Base-by-base conservation (phyloP, 2,888 invertebrate genomes). In the Antitype chi region DNA sequence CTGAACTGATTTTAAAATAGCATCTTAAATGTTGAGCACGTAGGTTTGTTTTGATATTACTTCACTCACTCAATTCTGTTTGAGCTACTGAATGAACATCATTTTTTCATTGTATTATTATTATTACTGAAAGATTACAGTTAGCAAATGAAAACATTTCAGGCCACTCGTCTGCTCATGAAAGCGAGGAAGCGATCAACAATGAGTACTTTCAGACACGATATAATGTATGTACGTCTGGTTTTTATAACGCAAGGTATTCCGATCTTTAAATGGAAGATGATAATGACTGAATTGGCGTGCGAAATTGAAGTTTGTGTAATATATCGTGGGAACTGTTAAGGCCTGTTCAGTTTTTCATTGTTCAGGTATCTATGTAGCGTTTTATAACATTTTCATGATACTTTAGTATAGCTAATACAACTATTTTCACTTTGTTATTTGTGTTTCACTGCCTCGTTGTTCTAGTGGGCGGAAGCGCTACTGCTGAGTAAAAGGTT, bases 81-180 rank as follows among this genome's bases (percentile, higher is more conserved):
- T 5, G 49, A 71, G 11, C 43, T 47, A 11, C n/a, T n/a, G 32
- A 25, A 1, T 70, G 9, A 13, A 38, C 4, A n/a, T 17, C 17
- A 15, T 38, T 25, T 28, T 73, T 76, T 78, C 17, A 57, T 6
- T 5, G 53, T 32, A 28, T 2, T 32, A 3, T 2, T 32, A 32
- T 32, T 38, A 38, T n/a, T 3, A 1, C n/a, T 59, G 17, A 70
- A 59, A 70, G 11, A 60, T 59, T 32, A 70, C 15, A 13, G 62
- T 53, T n/a, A 60, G 4, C 0, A 55, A 63, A 60, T 80, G 74
- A 85, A 84, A 79, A 52, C 15, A 68, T 66, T 81, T 81, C 69
- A 85, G 67, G 47, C 70, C 55, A 38, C 13, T 74, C 25, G 55
- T 60, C 47, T 81, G 81, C n/a, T 85, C 85, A 66, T 70, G 81